Base-by-base conservation (phyloP, 2,888 invertebrate genomes). In the Athrips mouffetella region DNA sequence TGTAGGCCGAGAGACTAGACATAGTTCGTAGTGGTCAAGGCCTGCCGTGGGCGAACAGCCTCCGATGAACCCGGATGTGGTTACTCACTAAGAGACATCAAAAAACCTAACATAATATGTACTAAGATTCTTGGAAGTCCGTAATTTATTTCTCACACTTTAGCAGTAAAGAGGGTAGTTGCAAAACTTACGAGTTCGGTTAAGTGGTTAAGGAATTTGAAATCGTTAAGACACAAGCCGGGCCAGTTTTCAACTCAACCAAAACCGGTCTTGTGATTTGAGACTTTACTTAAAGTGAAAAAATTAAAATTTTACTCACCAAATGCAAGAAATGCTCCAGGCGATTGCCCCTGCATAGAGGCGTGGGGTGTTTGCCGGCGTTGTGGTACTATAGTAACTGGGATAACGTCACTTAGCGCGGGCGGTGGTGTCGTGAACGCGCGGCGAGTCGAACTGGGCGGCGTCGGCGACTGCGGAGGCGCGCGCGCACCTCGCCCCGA, bases 11-110 rank as follows among this genome's bases (percentile, higher is more conserved):
- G 63, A 62, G 63, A 57, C 50, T 47, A 51, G 69, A 56, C 55
- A 53, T 70, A 70, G 80, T 77, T 79, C 78, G 73, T 58, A 47
- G 67, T 83, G 87, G 87, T 86, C 87, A 86, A 87, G 87, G 87
- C 70, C 80, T 77, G 63, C 59, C 65, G 84, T 82, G 79, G 85
- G 85, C 81, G 77, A 69, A 62, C 61, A 54, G 56, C 51, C 58
- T 53, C 65, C 76, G 68, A 65, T 75, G 80, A 80, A 87, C 86
- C 87, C 87, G 87, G 87, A 87, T 83, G 70, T 50, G 55, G 52
- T 48, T 20, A 37, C 60, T 52, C 57, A 61, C 63, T 59, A 58
- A 59, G 53, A 58, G 54, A 52, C 54, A 53, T 56, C 39, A 47
- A 47, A 53, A 68, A 64, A 63, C 48, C 21, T 8, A 33, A 48